Evolutionary conservation across 1,140 invertebrate species (phyloP), one percentile per base, ranked within the genome.

Genomic region (Zaprionus gabonicus): DNA sequence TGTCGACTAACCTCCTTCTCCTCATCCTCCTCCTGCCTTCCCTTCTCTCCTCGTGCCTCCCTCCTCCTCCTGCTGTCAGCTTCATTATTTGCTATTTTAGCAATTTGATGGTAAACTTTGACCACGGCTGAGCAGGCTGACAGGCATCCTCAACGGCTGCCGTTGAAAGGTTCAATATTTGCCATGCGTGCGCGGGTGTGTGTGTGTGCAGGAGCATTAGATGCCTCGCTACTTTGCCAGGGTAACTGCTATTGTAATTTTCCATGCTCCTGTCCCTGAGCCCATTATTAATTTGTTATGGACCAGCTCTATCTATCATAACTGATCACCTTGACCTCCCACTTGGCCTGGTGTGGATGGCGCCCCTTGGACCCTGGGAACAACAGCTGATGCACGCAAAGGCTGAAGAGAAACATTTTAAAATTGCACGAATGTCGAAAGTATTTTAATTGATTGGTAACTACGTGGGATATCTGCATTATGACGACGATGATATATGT

Each of bases 71-170:
- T 67, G 77, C 83, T 87, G 84, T 87, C 84, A 81, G 75, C 81
- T 81, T 90, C 85, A 90, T 90, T 90, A 90, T 90, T 90, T 90
- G 85, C 85, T 90, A 90, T 90, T 90, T 90, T 90, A 90, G 85
- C 85, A 90, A 90, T 90, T 90, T 80, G 86, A 90, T 82, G 86
- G 81, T 81, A 80, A 90, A 82, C 86, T 90, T 90, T 84, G 80
- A 68, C 77, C 82, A 85, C 68, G 82, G 71, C 72, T 82, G 71
- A 69, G 68, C 71, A 46, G 74, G 55, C 74, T 74, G 53, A 34
- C 70, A 28, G 79, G 74, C 78, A 76, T 60, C 56, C 55, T 56
- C 56, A 31, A 5, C 23, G 44, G 51, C 7, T 70, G 68, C 75
- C 10, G 67, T 34, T 84, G 78, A 82, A 71, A 25, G 71, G 64